These are phyloP conservation scores for Dryobota labecula DNA, from an alignment of 2,888 invertebrate species.

Conservation along the genomic window DNA sequence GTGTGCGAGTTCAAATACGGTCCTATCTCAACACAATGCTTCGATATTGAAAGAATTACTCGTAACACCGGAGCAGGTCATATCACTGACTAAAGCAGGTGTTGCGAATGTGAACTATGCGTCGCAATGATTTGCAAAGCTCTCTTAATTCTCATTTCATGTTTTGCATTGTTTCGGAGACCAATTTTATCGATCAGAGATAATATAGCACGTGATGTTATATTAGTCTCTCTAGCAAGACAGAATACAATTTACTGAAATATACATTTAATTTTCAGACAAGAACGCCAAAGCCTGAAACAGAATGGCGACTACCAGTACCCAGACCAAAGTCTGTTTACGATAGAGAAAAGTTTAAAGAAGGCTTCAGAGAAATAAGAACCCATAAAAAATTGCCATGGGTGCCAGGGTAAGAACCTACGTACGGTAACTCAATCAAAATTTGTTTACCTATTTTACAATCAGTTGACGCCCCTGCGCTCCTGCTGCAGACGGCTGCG, in stretches of 20 bases:
- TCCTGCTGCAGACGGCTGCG: no score
- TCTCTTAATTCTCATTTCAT: background rate
- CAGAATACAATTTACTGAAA: background rate
- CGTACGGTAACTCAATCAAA: background rate
- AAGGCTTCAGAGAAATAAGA: slow-evolving; percentile 80
- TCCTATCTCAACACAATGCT: no score
- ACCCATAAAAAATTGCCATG: slow-evolving; percentile 81
- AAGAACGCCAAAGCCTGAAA: slow-evolving; percentile 77
- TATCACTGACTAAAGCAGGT: background rate
- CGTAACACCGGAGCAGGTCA: no score
- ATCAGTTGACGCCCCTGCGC: no score
- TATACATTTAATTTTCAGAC: slow-evolving; percentile 69
- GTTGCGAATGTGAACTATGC: background rate
- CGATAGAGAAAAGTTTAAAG: slow-evolving; percentile 83
- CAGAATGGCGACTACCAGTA: slow-evolving; percentile 76
- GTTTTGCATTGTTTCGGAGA: background rate
- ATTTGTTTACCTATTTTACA: background rate
- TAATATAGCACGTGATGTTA: background rate
- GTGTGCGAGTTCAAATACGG: no score
- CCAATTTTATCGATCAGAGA: background rate
- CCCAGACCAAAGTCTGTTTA: slow-evolving; percentile 78
- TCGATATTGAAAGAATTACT: no score
- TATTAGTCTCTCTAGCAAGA: no score
- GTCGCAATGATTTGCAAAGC: background rate
- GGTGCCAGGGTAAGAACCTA: slow-evolving; percentile 80